These are phyloP conservation scores for Heteronetta atricapilla DNA, from an alignment of 2,113 vertebrate genomes.

Conservation along the genomic window DNA sequence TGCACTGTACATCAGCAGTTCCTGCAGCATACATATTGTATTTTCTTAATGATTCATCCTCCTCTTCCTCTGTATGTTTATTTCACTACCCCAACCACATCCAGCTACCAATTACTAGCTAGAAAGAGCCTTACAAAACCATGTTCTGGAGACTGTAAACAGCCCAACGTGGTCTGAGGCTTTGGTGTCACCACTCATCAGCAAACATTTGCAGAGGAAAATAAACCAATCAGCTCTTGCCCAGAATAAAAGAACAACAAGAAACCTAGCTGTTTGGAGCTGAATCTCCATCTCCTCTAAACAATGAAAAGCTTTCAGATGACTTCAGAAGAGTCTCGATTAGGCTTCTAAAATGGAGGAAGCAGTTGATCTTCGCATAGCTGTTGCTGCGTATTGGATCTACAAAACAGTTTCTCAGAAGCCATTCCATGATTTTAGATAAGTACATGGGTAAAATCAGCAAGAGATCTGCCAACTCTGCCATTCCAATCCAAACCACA, in stretches of 20 bases:
- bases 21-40: conserved; percentile 27
- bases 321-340: not conserved
- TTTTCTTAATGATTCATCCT: conserved; percentile 69
- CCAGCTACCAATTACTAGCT: conserved; percentile 69
- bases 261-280: not conserved
- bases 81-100: conserved; percentile 68
- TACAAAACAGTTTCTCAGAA: not conserved
- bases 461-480: not conserved
- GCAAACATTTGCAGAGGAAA: not conserved
- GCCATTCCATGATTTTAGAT: not conserved
- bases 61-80: conserved; percentile 46
- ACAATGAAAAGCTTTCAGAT: not conserved
- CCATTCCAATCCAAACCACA: not conserved
- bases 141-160: conserved; percentile 47
- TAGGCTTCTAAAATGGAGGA: not conserved
- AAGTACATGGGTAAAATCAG: not conserved
- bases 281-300: not conserved
- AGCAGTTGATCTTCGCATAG: not conserved
- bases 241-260: not conserved
- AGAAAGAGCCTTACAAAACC: conserved; percentile 61
- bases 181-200: conserved; percentile 45
- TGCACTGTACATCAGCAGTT: not conserved
- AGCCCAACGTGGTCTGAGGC: conserved; percentile 44
- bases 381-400: not conserved
- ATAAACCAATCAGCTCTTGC: not conserved